Evolutionary conservation across 1,140 invertebrate genomes (phyloP).

Genomic region (Zaprionus kolodkinae): DNA sequence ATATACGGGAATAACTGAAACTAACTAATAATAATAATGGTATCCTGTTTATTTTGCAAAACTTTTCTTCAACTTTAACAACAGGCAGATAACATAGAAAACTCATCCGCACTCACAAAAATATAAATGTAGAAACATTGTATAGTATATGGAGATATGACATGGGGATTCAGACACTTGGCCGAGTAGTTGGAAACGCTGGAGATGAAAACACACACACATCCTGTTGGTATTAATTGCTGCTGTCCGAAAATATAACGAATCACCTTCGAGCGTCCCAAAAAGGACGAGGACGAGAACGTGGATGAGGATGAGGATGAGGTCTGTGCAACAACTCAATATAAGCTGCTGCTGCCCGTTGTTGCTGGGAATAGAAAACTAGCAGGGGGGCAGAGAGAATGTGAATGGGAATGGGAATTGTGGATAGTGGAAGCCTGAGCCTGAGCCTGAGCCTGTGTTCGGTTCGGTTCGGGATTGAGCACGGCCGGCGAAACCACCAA

Average conservation of each 20-base stretch:
- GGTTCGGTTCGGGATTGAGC: constrained; percentile 19
- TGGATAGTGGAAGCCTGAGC: constrained; percentile 1
- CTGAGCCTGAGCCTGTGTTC: background rate
- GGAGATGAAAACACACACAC: constrained; percentile 61
- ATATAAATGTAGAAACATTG: background rate
- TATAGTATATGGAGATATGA: background rate
- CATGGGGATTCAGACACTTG: constrained; percentile 23
- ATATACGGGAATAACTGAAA: background rate
- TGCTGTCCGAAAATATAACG: constrained; percentile 83
- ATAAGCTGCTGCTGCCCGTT: constrained; percentile 12
- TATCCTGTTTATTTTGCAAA: background rate
- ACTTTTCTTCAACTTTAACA: constrained; percentile 12
- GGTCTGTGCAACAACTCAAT: constrained; percentile 31
- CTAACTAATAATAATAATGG: background rate
- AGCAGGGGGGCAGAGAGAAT: constrained; percentile 12
- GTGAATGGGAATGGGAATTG: constrained; percentile 35
- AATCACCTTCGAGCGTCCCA: constrained; percentile 75
- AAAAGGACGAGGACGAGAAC: constrained; percentile 66
- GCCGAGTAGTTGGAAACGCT: constrained; percentile 4
- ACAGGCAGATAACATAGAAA: constrained; percentile 30
- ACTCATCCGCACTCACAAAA: constrained; percentile 10
- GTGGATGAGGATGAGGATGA: constrained; percentile 57
- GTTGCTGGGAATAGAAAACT: constrained; percentile 12
- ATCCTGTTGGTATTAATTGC: constrained; percentile 83
- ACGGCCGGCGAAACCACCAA: constrained; percentile 41